Evolutionary conservation across 2,888 invertebrate genomes (phyloP).

Genomic region (Busseola fusca): DNA sequence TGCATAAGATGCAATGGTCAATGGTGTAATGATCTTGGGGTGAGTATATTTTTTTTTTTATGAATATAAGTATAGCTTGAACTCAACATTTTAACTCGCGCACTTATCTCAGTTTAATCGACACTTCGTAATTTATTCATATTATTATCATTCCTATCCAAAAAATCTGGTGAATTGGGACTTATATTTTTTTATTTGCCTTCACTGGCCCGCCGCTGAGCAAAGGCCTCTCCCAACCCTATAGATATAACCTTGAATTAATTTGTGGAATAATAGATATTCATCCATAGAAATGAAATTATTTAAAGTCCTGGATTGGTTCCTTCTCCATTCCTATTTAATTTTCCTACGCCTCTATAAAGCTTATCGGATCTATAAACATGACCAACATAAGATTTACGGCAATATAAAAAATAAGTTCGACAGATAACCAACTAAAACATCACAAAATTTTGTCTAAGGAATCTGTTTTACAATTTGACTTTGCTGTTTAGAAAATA

Average conservation of each 20-base stretch:
- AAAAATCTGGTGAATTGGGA: not conserved
- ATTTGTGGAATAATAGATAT: too few species aligned
- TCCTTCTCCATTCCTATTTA: not conserved
- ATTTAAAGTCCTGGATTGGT: too few species aligned
- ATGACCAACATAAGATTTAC: not conserved
- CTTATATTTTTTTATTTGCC: not conserved
- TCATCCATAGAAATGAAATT: too few species aligned
- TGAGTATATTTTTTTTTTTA: constrained; percentile 62
- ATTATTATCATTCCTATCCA: not conserved
- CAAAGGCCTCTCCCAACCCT: too few species aligned
- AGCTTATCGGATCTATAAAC: not conserved
- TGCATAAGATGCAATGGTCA: constrained; percentile 78
- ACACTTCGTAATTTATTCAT: not conserved
- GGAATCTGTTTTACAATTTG: too few species aligned
- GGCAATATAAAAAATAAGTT: constrained; percentile 5
- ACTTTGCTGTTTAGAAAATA: too few species aligned
- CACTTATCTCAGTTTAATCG: not conserved
- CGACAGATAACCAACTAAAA: not conserved
- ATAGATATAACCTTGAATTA: too few species aligned
- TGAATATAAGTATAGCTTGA: constrained; percentile 15
- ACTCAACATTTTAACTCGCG: not conserved
- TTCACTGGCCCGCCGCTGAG: too few species aligned
- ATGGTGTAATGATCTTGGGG: constrained; percentile 77
- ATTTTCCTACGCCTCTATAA: not conserved
- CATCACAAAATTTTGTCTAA: too few species aligned